phyloP scores from a whole-genome alignment of 2,113 vertebrate genomes.

The Onychorhynchus coronatus region DNA sequence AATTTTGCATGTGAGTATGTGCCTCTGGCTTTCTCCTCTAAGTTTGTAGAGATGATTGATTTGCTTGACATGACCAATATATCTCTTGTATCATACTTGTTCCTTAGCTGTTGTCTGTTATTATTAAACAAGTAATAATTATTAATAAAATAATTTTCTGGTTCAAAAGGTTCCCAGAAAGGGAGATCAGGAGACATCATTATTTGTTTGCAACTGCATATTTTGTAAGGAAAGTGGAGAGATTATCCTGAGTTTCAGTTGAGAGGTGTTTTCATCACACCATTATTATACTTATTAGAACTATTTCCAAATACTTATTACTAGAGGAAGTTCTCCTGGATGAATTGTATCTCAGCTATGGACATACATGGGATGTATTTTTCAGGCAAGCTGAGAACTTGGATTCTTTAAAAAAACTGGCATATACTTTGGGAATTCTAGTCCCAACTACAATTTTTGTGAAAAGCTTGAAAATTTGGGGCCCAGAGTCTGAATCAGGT shows the following conservation, averaged over 20 bases:
- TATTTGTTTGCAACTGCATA: not conserved
- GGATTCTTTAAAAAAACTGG: fast-evolving
- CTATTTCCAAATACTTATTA: not conserved
- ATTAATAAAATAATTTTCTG: not conserved
- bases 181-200: not conserved
- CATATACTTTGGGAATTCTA: not conserved
- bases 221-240: not conserved
- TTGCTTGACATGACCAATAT: not conserved
- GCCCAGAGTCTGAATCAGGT: not conserved
- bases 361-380: not conserved
- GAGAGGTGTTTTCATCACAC: not conserved
- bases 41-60: not conserved
- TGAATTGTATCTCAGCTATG: not conserved
- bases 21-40: not conserved
- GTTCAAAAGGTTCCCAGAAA: not conserved
- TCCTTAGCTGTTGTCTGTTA: not conserved
- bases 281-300: not conserved
- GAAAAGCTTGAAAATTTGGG: not conserved
- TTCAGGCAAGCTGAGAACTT: not conserved
- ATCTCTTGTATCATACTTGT: not conserved
- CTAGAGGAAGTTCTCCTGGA: not conserved
- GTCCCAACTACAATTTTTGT: not conserved
- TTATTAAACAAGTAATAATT: not conserved
- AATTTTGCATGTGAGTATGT: not conserved
- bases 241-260: not conserved